Percentiles rank a stretch among this genome's conserved stretches.
Evolutionary conservation across 1,140 invertebrate genomes (phyloP).

Genomic region (Megathymus violae): DNA sequence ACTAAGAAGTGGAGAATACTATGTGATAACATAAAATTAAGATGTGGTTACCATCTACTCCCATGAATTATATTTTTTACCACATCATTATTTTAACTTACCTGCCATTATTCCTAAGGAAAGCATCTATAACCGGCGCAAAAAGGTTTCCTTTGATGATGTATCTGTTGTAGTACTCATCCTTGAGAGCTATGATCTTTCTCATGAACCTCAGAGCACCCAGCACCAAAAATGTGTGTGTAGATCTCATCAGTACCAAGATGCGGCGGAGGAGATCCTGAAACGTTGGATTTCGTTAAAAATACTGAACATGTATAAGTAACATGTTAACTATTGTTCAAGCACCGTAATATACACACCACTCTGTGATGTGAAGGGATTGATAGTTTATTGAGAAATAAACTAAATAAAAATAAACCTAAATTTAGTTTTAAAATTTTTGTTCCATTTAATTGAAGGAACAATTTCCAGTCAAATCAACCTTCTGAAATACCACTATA

Average conservation of each 20-base stretch:
- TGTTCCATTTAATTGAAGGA: too few species aligned
- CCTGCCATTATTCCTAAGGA: constrained; percentile 96
- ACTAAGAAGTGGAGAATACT: too few species aligned
- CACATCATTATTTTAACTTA: constrained; percentile 38
- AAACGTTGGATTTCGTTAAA: constrained; percentile 32
- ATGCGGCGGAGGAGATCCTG: constrained; percentile 96
- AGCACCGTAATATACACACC: too few species aligned
- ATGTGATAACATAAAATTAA: too few species aligned
- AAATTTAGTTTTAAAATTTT: too few species aligned
- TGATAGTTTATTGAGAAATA: too few species aligned
- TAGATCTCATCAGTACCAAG: constrained; percentile 98
- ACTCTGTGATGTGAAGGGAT: too few species aligned
- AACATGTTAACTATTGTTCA: not conserved
- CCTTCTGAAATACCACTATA: too few species aligned
- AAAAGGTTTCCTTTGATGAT: constrained; percentile 98
- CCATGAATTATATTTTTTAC: too few species aligned
- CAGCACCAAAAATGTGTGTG: constrained; percentile 98
- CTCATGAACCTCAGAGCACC: constrained; percentile 98
- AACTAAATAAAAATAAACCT: too few species aligned
- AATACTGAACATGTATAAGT: not conserved
- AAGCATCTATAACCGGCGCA: constrained; percentile 97
- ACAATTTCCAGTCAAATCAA: too few species aligned
- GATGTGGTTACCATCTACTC: too few species aligned
- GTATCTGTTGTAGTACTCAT: constrained; percentile 98
- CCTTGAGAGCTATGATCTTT: constrained; percentile 98